Conservation (phyloP, 1,140 invertebrate genomes). For the Drosophila subpulchrella region DNA sequence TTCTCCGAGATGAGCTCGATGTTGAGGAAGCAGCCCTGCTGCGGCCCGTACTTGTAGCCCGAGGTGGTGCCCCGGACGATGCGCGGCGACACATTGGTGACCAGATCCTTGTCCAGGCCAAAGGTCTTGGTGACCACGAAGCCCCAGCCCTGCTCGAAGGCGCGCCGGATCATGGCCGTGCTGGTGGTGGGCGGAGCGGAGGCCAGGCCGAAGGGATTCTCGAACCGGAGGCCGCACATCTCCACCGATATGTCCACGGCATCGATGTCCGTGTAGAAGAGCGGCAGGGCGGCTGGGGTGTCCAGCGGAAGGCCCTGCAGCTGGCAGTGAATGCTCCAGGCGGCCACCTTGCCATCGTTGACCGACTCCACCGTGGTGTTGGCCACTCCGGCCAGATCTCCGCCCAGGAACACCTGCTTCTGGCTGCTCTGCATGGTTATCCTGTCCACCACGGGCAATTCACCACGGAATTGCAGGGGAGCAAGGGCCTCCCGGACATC, state of each 20-base stretch:
- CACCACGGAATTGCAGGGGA: conserved; percentile 86
- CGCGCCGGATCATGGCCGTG: conserved; percentile 96
- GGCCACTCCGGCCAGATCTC: conserved; percentile 96
- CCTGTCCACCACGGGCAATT: conserved; percentile 52
- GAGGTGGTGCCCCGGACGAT: conserved; percentile 97
- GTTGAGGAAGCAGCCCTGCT: conserved; percentile 97
- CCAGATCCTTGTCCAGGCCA: conserved; percentile 96
- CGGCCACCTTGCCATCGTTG: conserved; percentile 98
- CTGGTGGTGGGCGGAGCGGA: conserved; percentile 98
- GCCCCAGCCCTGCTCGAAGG: conserved; percentile 98
- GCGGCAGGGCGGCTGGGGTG: conserved; percentile 91
- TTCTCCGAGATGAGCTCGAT: conserved; percentile 99
- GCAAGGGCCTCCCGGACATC: conserved; percentile 91
- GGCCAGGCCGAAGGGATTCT: conserved; percentile 98
- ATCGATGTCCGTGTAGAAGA: conserved; percentile 97
- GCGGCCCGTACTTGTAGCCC: conserved; percentile 96
- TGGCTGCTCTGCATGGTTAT: conserved; percentile 92
- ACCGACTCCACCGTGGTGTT: conserved; percentile 99
- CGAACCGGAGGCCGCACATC: conserved; percentile 96
- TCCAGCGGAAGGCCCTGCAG: conserved; percentile 89
- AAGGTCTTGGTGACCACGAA: conserved; percentile 99
- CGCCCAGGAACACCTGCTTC: conserved; percentile 95
- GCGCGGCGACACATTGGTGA: conserved; percentile 98
- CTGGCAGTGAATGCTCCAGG: conserved; percentile 97
- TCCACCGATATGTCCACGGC: conserved; percentile 94